These are phyloP conservation scores for Venusia cambrica DNA, from an alignment of 2,888 invertebrate genomes.

Conservation along the genomic window DNA sequence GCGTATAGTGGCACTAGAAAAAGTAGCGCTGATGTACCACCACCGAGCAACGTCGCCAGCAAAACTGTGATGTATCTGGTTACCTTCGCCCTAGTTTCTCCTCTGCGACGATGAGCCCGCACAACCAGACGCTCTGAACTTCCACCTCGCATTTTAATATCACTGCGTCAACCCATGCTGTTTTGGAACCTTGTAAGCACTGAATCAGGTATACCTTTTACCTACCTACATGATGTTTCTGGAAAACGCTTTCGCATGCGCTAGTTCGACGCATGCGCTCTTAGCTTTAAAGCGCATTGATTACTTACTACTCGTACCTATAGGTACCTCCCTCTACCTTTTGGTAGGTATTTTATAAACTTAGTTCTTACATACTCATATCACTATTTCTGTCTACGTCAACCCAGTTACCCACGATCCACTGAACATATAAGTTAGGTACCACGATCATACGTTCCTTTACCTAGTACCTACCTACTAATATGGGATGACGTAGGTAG, in stretches of 20 bases:
- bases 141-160: constrained; percentile 69
- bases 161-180: constrained; percentile 74
- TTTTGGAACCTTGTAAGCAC: constrained; percentile 37
- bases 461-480: too few relatives aligned
- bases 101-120: constrained; percentile 59
- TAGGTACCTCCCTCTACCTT: too few relatives aligned
- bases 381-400: too few relatives aligned
- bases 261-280: constrained; percentile 48
- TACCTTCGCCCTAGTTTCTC: constrained; percentile 65
- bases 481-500: too few relatives aligned
- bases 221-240: constrained; percentile 30
- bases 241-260: constrained; percentile 41
- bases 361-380: too few relatives aligned
- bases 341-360: too few relatives aligned
- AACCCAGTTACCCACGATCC: too few relatives aligned
- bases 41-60: constrained; percentile 66
- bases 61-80: constrained; percentile 70
- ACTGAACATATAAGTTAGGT: too few relatives aligned
- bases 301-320: constrained; percentile 6
- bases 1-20: constrained; percentile 76
- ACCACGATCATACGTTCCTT: too few relatives aligned
- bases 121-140: constrained; percentile 72
- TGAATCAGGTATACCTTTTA: too few relatives aligned
- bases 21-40: constrained; percentile 70
- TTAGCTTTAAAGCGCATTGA: constrained; percentile 10